A percentile compares a stretch with the other conserved stretches of the same genome.
Evolutionary conservation across 92 coral and sea anemone species (phyloP).

Genomic region (Paragorgia papillata): DNA sequence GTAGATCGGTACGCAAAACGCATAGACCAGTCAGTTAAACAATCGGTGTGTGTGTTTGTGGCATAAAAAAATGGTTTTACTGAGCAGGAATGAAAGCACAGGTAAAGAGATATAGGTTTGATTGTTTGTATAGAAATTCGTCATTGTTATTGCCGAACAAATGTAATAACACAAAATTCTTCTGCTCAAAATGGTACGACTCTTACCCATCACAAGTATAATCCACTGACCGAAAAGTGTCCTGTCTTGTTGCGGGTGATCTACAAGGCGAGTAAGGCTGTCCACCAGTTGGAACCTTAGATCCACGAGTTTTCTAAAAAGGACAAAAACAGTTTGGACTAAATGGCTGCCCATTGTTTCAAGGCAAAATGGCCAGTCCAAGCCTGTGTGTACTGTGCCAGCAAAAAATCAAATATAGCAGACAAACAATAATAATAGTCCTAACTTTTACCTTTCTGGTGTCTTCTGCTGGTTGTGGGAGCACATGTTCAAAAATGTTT

Average conservation of each 20-base stretch:
- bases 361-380: no score
- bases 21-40: no score
- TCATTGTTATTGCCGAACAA: no score
- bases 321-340: constrained; percentile 5
- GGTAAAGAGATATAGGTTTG: not conserved
- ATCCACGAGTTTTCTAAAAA: constrained; percentile 65
- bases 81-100: not conserved
- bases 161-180: no score
- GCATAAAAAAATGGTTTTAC: no score
- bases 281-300: constrained; percentile 91
- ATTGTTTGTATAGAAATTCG: not conserved
- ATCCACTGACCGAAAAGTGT: not conserved
- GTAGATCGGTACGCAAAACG: no score
- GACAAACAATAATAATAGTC: no score
- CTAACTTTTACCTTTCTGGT: constrained; percentile 11
- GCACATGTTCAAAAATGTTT: constrained; percentile 82
- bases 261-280: constrained; percentile 87
- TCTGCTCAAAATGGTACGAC: no score
- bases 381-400: no score
- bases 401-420: no score
- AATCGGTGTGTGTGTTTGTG: no score
- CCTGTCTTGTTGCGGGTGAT: constrained; percentile 49
- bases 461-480: constrained; percentile 53
- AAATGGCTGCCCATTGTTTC: no score
- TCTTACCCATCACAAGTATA: constrained; percentile 28